Conservation (phyloP, 37 sponge, comb jelly and placozoan genomes). For the Crambe crambe region DNA sequence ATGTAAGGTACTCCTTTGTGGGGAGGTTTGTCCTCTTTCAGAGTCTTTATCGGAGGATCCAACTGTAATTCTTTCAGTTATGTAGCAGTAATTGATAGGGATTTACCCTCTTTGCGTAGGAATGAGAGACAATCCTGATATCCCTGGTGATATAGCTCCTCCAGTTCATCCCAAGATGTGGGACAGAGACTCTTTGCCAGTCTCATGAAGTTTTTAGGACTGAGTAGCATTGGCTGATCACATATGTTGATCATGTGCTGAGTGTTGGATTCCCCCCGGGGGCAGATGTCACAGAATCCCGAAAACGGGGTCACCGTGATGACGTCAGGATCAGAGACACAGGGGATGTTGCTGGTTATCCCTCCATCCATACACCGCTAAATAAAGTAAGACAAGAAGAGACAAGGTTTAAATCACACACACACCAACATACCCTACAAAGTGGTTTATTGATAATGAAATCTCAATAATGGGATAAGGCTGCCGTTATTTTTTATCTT, state of each 20-base stretch:
- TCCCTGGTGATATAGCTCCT: conserved; percentile 51
- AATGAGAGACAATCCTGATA: conserved; percentile 53
- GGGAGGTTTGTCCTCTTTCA: no score
- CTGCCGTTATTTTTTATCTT: no score
- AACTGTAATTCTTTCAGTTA: no score
- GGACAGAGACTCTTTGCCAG: conserved; percentile 39
- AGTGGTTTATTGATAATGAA: not conserved
- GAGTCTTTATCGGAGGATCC: no score
- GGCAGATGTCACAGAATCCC: conserved; percentile 85
- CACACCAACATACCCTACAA: not conserved
- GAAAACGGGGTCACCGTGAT: conserved; percentile 84
- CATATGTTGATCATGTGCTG: conserved; percentile 2
- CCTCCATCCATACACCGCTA: conserved; percentile 75
- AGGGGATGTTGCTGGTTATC: conserved; percentile 72
- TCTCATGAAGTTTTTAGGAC: conserved; percentile 32
- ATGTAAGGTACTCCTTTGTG: no score
- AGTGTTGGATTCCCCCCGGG: conserved; percentile 36
- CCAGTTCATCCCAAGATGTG: conserved; percentile 59
- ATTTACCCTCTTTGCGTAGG: conserved; percentile 60
- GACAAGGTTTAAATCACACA: not conserved
- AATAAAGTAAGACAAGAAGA: not conserved
- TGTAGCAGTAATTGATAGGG: no score
- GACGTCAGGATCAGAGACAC: conserved; percentile 45
- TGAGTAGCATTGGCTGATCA: conserved; percentile 45
- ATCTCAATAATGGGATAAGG: no score